Evolutionary conservation across 2,797 vertebrate species (phyloP).

Genomic region (Sarcoramphus papa): DNA sequence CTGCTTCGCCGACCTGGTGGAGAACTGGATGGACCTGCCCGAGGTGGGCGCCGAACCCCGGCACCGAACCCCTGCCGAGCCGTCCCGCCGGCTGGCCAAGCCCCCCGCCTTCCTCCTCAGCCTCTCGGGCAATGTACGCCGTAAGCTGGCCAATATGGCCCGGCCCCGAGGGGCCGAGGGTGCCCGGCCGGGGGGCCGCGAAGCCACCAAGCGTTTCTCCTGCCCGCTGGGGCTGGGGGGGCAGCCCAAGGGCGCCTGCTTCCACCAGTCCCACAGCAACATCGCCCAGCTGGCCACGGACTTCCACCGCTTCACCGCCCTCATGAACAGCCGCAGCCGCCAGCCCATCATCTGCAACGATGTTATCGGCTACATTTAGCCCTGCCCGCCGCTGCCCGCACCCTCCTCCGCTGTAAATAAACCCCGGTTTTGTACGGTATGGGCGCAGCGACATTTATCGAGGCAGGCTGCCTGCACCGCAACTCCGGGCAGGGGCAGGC

Average conservation of each 20-base stretch:
- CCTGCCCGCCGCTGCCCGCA: not conserved
- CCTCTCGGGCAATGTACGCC: constrained; percentile 82
- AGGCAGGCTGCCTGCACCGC: not conserved
- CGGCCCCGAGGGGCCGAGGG: constrained; percentile 70
- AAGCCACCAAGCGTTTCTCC: constrained; percentile 84
- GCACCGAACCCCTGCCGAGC: constrained; percentile 63
- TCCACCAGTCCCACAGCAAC: constrained; percentile 89
- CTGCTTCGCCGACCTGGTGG: constrained; percentile 95
- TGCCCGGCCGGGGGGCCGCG: constrained; percentile 36
- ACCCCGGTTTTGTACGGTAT: constrained; percentile 13
- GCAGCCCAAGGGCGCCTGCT: constrained; percentile 81
- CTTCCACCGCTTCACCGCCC: constrained; percentile 85
- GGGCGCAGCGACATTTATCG: not conserved
- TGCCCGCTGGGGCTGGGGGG: constrained; percentile 83
- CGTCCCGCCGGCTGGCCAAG: constrained; percentile 81
- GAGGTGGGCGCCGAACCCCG: constrained; percentile 81
- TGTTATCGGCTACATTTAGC: constrained; percentile 91
- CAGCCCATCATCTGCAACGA: constrained; percentile 97
- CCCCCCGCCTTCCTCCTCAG: constrained; percentile 88
- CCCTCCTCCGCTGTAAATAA: constrained; percentile 56
- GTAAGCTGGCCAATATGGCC: constrained; percentile 84
- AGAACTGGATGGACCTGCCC: constrained; percentile 98
- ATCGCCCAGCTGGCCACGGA: constrained; percentile 83
- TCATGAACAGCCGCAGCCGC: constrained; percentile 94
- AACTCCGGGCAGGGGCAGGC: not conserved